Base-by-base conservation (phyloP, 2,888 invertebrate genomes). In the Adelognathus sp. region DNA sequence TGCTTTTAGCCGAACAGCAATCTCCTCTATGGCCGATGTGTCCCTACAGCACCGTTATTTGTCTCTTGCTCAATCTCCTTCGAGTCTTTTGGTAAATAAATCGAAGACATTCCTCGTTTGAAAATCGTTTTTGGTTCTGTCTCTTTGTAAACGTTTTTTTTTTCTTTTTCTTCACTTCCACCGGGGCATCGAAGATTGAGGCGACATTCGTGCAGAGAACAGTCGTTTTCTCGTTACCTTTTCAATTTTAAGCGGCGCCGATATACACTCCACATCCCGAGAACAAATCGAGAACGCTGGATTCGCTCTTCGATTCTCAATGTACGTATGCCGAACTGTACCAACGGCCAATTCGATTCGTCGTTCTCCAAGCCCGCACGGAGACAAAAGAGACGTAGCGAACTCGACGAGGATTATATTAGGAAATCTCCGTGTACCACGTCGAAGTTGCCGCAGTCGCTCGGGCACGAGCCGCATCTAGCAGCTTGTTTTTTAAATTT, bases 11-110 rank as follows among this genome's bases (percentile, higher is more conserved):
- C 86, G 76, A 79, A 80, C 81, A 79, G 81, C 79, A 79, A 76
- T 79, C 72, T 76, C 50, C 56, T 67, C 24, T 24, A 41, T 18
- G 33, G n/a, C n/a, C n/a, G 54, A 63, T 67, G 31, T 36, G 77
- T 76, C 50, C 24, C 56, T 27, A 36, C 36, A 76, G 80, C 84
- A 46, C 86, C 85, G 84, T 86, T 85, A 87, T 88, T 86, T 81
- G 79, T 63, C 80, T 77, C 86, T 85, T 85, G 85, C 84, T 84
- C 86, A 85, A 88, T 88, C 87, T 84, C 82, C 76, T 79, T 72
- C 75, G 64, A 72, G 79, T 67, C 84, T 81, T 84, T 81, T 79
- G 52, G 78, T 80, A 84, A 85, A 88, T 86, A 88, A 87, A 88
- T 86, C 84, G 86, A 74, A 77, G 82, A 81, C 85, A 83, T 86